A percentile compares a stretch with the other conserved stretches of the same genome.
These are phyloP conservation scores for Sciurus vulgaris DNA, from an alignment of 2,797 vertebrate species.

Conservation along the genomic window DNA sequence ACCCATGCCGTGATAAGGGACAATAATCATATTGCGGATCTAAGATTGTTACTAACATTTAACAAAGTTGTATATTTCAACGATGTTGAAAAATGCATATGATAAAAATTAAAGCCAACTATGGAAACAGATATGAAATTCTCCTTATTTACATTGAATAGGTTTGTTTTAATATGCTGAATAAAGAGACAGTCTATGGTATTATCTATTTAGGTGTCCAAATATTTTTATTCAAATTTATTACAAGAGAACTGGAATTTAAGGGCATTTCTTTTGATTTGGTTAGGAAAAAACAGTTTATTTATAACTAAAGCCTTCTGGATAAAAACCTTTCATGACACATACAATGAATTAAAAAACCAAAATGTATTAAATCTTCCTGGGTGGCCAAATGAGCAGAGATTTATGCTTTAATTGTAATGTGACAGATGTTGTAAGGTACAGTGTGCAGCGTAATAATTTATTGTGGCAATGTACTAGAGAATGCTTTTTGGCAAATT, in stretches of 20 bases:
- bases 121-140: conserved; percentile 68
- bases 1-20: conserved; percentile 56
- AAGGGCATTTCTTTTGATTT: conserved; percentile 23
- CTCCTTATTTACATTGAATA: conserved; percentile 56
- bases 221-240: conserved; percentile 80
- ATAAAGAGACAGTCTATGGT: conserved; percentile 43
- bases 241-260: conserved; percentile 70
- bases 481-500: conserved; percentile 66
- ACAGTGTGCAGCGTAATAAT: not conserved
- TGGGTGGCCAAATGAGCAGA: conserved; percentile 62
- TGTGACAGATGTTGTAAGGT: conserved; percentile 64
- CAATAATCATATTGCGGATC: conserved; percentile 62
- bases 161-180: conserved; percentile 60
- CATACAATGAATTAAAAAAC: conserved; percentile 26
- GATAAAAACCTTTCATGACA: conserved; percentile 73
- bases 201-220: conserved; percentile 61
- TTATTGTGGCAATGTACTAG: conserved; percentile 59
- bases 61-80: conserved; percentile 72
- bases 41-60: conserved; percentile 71
- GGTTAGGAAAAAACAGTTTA: conserved; percentile 57
- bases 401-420: conserved; percentile 73
- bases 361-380: conserved; percentile 59
- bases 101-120: conserved; percentile 72
- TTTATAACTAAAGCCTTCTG: conserved; percentile 76
- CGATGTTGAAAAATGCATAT: conserved; percentile 11